These are phyloP conservation scores for Scalopus aquaticus DNA, from an alignment of 2,113 vertebrate genomes.

Conservation along the genomic window DNA sequence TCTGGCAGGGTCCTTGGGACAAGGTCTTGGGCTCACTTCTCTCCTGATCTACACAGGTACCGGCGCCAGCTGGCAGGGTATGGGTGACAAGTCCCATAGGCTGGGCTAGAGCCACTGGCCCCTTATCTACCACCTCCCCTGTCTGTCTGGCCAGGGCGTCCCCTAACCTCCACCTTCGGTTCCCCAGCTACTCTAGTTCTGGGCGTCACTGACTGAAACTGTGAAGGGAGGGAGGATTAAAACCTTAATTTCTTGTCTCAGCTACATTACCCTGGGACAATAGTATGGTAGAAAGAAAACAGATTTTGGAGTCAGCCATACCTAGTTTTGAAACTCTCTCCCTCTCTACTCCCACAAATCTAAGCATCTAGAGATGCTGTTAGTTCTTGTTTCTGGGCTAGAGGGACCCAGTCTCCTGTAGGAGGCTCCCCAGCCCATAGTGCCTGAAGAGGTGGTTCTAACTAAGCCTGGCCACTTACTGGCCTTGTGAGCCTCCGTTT, in stretches of 20 bases:
- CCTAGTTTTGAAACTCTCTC: not conserved
- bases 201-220: not conserved
- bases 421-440: not conserved
- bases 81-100: not conserved
- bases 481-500: not conserved
- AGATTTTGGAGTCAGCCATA: not conserved
- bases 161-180: not conserved
- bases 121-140: not conserved
- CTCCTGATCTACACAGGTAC: not conserved
- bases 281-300: not conserved
- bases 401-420: not conserved
- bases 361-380: not conserved
- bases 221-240: not conserved
- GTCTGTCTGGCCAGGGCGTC: not conserved
- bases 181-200: not conserved
- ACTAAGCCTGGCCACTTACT: not conserved
- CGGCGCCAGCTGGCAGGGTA: not conserved
- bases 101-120: not conserved
- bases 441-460: not conserved
- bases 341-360: not conserved
- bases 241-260: not conserved
- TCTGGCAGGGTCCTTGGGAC: not conserved
- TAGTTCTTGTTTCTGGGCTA: not conserved
- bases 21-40: not conserved
- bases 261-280: not conserved